A percentile compares a stretch with the other conserved stretches of the same genome.
Evolutionary conservation across 2,113 vertebrate species (phyloP).

Genomic region (Globicephala melas): DNA sequence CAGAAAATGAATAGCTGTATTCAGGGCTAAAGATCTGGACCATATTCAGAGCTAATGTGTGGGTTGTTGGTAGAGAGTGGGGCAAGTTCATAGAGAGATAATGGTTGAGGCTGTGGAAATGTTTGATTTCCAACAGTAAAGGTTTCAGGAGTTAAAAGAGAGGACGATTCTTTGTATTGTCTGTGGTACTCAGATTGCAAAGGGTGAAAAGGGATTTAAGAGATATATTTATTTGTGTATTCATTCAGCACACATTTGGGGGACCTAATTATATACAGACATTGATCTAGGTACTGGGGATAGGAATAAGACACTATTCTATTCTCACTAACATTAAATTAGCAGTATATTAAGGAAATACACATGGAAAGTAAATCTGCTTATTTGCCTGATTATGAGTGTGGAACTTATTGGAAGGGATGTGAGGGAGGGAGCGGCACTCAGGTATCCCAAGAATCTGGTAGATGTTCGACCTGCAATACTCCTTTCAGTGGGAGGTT

Average conservation of each 20-base stretch:
- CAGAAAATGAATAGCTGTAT: background rate
- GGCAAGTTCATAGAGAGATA: background rate
- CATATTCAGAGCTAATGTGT: background rate
- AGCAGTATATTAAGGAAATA: background rate
- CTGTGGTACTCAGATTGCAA: slow-evolving; percentile 1
- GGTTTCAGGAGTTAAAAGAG: background rate
- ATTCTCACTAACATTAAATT: slow-evolving; percentile 26
- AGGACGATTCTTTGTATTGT: background rate
- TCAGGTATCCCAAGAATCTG: slow-evolving; percentile 50
- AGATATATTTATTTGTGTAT: slow-evolving; percentile 24
- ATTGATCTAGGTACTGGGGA: background rate
- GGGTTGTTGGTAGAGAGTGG: background rate
- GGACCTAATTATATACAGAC: background rate
- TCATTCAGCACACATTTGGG: background rate
- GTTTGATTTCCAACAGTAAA: slow-evolving; percentile 23
- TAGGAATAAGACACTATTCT: background rate
- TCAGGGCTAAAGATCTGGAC: background rate
- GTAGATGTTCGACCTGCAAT: background rate
- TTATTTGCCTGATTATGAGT: background rate
- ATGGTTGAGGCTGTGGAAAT: background rate
- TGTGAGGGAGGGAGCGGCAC: background rate
- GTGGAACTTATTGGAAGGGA: background rate
- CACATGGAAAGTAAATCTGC: background rate
- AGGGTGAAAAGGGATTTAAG: background rate
- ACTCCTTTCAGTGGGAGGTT: slow-evolving; percentile 53